Evolutionary conservation across 2,113 vertebrate species (phyloP).

Genomic region (Pleuronectes platessa): DNA sequence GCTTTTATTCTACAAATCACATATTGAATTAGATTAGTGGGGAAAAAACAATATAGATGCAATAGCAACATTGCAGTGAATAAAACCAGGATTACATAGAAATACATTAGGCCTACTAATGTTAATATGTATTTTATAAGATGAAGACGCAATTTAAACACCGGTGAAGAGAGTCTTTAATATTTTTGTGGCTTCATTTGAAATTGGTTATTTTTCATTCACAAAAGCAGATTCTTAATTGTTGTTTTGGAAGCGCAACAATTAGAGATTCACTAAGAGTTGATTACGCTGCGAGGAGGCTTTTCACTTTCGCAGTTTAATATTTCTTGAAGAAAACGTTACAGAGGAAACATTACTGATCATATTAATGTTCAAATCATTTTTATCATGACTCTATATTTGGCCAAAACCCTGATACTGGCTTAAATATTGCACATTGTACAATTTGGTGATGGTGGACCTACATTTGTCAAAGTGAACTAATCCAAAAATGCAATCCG

Average conservation of each 20-base stretch:
- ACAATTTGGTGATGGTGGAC: too few relatives aligned
- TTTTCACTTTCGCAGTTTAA: too few relatives aligned
- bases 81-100: not conserved
- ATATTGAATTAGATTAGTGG: slow-evolving; percentile 14
- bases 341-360: too few relatives aligned
- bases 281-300: too few relatives aligned
- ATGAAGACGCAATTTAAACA: not conserved
- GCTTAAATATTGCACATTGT: not conserved
- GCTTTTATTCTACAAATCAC: slow-evolving; percentile 1
- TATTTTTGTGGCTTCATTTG: not conserved
- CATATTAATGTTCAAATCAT: not conserved
- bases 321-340: too few relatives aligned
- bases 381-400: not conserved
- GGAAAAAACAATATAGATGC: not conserved
- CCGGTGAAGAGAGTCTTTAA: not conserved
- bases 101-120: not conserved
- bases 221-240: too few relatives aligned
- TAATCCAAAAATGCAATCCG: too few relatives aligned
- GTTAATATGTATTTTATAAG: not conserved
- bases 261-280: too few relatives aligned
- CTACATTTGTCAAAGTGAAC: too few relatives aligned
- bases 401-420: not conserved
- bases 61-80: not conserved
- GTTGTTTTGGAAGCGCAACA: too few relatives aligned
- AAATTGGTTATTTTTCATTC: too few relatives aligned